A percentile compares a stretch with the other conserved stretches of the same genome.
Conservation (phyloP, 2,797 vertebrate genomes). For the Distichodus sexfasciatus region DNA sequence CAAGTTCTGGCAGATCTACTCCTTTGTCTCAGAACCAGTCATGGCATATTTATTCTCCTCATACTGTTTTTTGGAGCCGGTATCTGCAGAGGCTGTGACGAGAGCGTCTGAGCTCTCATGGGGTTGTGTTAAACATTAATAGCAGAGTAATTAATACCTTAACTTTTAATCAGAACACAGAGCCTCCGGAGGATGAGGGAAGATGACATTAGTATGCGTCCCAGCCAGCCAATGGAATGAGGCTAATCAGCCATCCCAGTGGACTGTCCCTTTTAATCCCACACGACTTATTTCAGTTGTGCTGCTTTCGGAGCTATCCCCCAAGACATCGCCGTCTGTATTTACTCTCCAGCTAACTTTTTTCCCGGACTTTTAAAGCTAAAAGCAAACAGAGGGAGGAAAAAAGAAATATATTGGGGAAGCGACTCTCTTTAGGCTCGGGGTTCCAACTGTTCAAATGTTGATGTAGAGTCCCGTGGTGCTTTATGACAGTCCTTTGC, state of each 20-base stretch:
- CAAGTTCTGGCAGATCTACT: too few relatives aligned
- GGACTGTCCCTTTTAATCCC: slow-evolving; percentile 38
- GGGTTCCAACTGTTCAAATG: background rate
- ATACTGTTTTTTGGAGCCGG: slow-evolving; percentile 10
- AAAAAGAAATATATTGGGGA: background rate
- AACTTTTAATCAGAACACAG: slow-evolving; percentile 31
- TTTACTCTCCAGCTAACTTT: slow-evolving; percentile 5
- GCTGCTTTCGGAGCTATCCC: slow-evolving; percentile 29
- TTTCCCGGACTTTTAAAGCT: background rate
- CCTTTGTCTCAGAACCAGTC: too few relatives aligned
- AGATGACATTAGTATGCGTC: slow-evolving; percentile 41
- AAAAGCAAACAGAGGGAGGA: background rate
- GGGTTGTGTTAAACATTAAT: slow-evolving; percentile 33
- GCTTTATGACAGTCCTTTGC: background rate
- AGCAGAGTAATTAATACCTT: slow-evolving; percentile 40
- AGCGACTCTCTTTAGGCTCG: background rate
- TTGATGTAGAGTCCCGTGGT: background rate
- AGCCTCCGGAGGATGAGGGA: slow-evolving; percentile 35
- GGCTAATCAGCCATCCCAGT: slow-evolving; percentile 54
- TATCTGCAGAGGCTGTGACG: slow-evolving; percentile 3
- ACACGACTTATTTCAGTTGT: slow-evolving; percentile 51
- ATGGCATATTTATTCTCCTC: too few relatives aligned
- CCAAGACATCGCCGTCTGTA: slow-evolving; percentile 10
- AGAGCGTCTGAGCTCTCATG: background rate
- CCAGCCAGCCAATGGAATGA: slow-evolving; percentile 31